Evolutionary conservation across 2,797 vertebrate genomes (phyloP), one percentile per base, ranked within the genome.

Genomic region (Poecilia gillii): DNA sequence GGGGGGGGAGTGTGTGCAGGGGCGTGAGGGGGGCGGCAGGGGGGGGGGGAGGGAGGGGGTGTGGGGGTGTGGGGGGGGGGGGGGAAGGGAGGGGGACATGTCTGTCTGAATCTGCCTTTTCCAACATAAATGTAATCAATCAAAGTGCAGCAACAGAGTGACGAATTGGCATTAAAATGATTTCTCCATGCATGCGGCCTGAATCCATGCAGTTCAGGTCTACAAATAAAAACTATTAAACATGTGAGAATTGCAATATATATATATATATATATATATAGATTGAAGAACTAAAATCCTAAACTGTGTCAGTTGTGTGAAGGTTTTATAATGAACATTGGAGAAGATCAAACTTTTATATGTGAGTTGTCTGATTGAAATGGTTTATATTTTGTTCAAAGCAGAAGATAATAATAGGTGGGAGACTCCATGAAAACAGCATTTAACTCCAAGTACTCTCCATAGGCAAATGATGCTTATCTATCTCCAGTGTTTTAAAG

Each of bases 181-280:
- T 20, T 55, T 31, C 18, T 12, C 1, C 36, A 39, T 39, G 33
- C 3, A 39, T 23, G 62, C 11, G 1, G 13, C 4, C 25, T 45
- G 68, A 71, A 14, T 71, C 4, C 12, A 71, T 28, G 68, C 6
- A 28, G 23, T 28, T 6, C 25, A 28, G 9, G n/a, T n/a, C 51
- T 68, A 83, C 77, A 83, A 83, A 45, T 23, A 66, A 20, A 66
- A 36, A 8, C 62, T 39, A 36, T 9, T 66, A 18, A 62, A 62
- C 31, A 33, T 2, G 33, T 28, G n/a, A 59, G 28, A 46, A 46
- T 46, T 46, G 45, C 13, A 46, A 13, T 14, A 43, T 43, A 2
- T 43, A 43, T 43, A 43, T 41, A 7, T 41, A 43, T 11, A 43
- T 11, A 11, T 11, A 43, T 45, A 2, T 11, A 31, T 13, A 14